phyloP scores from a whole-genome alignment of 2,888 invertebrate genomes.

The Nephrotoma appendiculata region DNA sequence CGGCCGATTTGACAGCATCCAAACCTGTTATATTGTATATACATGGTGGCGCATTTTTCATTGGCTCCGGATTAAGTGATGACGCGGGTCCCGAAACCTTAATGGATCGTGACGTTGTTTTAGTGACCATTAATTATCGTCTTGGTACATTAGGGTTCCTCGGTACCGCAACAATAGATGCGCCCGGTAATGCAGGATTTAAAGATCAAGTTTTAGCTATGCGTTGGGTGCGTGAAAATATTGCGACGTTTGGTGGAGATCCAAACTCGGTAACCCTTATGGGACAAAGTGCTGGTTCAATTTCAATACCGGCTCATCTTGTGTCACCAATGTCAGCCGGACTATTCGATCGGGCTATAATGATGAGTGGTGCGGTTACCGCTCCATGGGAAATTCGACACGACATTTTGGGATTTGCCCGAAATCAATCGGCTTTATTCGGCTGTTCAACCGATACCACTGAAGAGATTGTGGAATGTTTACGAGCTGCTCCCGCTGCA shows the following conservation, averaged over 20 bases:
- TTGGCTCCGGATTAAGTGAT: slow-evolving; percentile 39
- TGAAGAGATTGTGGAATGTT: background rate
- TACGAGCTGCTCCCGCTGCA: background rate
- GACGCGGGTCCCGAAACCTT: slow-evolving; percentile 13
- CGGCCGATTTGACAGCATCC: slow-evolving; percentile 15
- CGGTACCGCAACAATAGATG: slow-evolving; percentile 45
- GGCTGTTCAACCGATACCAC: slow-evolving; percentile 38
- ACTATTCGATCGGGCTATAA: slow-evolving; percentile 52
- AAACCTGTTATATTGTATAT: slow-evolving; percentile 48
- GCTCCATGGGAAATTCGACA: slow-evolving; percentile 34
- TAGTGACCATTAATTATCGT: slow-evolving; percentile 50
- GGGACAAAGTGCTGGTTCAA: slow-evolving; percentile 41
- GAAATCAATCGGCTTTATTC: slow-evolving; percentile 43
- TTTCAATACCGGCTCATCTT: slow-evolving; percentile 37
- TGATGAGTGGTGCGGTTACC: slow-evolving; percentile 47
- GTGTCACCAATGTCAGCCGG: slow-evolving; percentile 51
- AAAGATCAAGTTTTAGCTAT: slow-evolving; percentile 55
- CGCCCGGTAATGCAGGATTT: slow-evolving; percentile 53
- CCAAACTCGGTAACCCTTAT: slow-evolving; percentile 44
- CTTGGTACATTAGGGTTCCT: slow-evolving; percentile 39
- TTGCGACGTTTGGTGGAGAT: slow-evolving; percentile 50
- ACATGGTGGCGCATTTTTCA: slow-evolving; percentile 50
- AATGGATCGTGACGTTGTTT: slow-evolving; percentile 45
- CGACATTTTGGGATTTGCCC: slow-evolving; percentile 38
- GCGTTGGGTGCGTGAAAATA: slow-evolving; percentile 49